A percentile compares a stretch with the other conserved stretches of the same genome.
phyloP scores from a whole-genome alignment of 2,888 invertebrate species.

The Cybosia mesomella region DNA sequence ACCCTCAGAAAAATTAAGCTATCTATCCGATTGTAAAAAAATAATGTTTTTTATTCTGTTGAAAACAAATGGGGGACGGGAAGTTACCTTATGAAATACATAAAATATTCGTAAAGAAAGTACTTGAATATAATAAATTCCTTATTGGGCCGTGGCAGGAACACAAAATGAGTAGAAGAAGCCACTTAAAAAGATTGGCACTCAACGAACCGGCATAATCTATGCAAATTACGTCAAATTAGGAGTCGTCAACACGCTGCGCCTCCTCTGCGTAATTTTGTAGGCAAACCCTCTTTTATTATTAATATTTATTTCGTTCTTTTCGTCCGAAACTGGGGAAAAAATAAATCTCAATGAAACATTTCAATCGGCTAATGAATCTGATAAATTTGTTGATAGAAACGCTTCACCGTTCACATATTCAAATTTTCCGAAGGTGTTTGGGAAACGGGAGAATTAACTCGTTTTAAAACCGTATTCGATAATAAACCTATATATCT shows the following conservation, averaged over 20 bases:
- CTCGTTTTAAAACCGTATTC: not conserved
- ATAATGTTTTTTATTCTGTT: conserved; percentile 39
- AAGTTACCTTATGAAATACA: conserved; percentile 61
- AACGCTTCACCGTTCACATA: conserved; percentile 9
- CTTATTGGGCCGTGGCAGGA: conserved; percentile 76
- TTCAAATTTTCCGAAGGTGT: conserved; percentile 3
- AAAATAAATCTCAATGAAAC: conserved; percentile 69
- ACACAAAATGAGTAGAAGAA: conserved; percentile 83
- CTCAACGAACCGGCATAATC: conserved; percentile 86
- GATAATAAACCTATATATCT: not conserved
- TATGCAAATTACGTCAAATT: conserved; percentile 87
- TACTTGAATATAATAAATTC: conserved; percentile 80
- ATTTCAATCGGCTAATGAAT: conserved; percentile 76
- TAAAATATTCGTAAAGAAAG: conserved; percentile 67
- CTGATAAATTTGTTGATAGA: conserved; percentile 71
- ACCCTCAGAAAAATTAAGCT: conserved; percentile 13
- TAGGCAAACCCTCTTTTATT: conserved; percentile 85
- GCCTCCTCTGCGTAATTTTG: conserved; percentile 79
- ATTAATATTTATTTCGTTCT: conserved; percentile 86
- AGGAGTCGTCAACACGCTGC: conserved; percentile 85
- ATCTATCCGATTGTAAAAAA: conserved; percentile 23
- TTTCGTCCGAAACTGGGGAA: conserved; percentile 75
- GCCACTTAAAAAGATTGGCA: conserved; percentile 87
- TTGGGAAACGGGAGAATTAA: not conserved
- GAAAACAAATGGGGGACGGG: conserved; percentile 52